These are phyloP conservation scores for Nephila pilipes DNA, from an alignment of 1,140 invertebrate genomes.

Conservation along the genomic window DNA sequence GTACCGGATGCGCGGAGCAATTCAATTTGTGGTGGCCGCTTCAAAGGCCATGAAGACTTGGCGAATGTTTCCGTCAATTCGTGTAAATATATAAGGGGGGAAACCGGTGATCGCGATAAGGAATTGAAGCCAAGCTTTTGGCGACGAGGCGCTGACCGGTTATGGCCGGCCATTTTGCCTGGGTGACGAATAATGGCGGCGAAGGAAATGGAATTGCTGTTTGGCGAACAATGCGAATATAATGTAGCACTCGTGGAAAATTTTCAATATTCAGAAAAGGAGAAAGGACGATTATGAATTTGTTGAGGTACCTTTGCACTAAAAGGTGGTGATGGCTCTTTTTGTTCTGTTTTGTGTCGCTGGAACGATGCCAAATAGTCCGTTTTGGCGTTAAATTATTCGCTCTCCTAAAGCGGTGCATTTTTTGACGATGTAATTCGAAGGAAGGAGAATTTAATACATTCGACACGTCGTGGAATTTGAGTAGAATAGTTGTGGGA, in stretches of 20 bases:
- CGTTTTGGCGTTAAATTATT: constrained; percentile 9
- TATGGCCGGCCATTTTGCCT: constrained; percentile 65
- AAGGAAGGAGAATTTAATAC: not conserved
- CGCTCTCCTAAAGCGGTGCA: not conserved
- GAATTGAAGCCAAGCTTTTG: constrained; percentile 33
- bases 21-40: constrained; percentile 44
- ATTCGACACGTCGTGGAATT: too few relatives aligned
- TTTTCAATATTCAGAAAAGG: constrained; percentile 42
- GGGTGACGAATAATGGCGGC: constrained; percentile 54
- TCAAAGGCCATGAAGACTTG: constrained; percentile 62
- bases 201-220: constrained; percentile 69
- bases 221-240: constrained; percentile 64
- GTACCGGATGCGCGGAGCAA: constrained; percentile 43
- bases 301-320: constrained; percentile 44
- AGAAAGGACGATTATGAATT: constrained; percentile 64
- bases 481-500: too few relatives aligned
- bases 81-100: constrained; percentile 60
- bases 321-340: constrained; percentile 18
- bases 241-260: constrained; percentile 61
- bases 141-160: constrained; percentile 60
- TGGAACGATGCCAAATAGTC: constrained; percentile 45
- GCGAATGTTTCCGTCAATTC: constrained; percentile 67
- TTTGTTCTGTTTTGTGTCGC: constrained; percentile 27
- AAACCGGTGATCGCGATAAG: constrained; percentile 67
- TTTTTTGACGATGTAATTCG: not conserved